phyloP scores from a whole-genome alignment of 1,140 invertebrate species.

The Ceratosolen solmsi region DNA sequence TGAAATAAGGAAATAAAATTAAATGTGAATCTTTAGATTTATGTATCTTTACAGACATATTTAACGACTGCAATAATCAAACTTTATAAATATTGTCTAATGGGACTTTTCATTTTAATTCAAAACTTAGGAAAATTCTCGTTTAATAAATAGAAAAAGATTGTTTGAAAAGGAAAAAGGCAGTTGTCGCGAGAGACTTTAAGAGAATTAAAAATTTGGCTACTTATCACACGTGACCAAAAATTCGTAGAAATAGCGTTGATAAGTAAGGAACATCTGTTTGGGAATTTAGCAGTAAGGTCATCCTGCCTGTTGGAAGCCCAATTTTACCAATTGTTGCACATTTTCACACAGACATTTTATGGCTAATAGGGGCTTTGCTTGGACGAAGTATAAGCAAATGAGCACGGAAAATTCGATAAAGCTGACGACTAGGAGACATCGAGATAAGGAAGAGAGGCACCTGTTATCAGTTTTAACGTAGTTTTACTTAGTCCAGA shows the following conservation, averaged over 20 bases:
- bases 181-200: not conserved
- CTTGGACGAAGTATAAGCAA: too few relatives aligned
- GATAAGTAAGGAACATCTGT: not conserved
- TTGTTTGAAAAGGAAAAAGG: not conserved
- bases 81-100: not conserved
- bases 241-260: not conserved
- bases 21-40: not conserved
- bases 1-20: not conserved
- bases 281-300: not conserved
- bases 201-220: not conserved
- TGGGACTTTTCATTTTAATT: not conserved
- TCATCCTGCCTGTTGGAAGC: not conserved
- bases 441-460: not conserved
- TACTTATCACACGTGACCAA: not conserved
- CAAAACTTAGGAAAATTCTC: not conserved
- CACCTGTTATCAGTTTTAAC: not conserved
- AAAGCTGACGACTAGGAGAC: not conserved
- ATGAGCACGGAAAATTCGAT: not conserved
- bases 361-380: not conserved
- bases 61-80: not conserved
- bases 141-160: not conserved
- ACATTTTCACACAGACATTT: not conserved
- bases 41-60: not conserved
- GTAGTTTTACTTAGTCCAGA: conserved; percentile 31
- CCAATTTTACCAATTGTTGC: not conserved